These are phyloP conservation scores for Euphonia xanthogaster DNA, from an alignment of 2,797 vertebrate genomes.

Conservation along the genomic window DNA sequence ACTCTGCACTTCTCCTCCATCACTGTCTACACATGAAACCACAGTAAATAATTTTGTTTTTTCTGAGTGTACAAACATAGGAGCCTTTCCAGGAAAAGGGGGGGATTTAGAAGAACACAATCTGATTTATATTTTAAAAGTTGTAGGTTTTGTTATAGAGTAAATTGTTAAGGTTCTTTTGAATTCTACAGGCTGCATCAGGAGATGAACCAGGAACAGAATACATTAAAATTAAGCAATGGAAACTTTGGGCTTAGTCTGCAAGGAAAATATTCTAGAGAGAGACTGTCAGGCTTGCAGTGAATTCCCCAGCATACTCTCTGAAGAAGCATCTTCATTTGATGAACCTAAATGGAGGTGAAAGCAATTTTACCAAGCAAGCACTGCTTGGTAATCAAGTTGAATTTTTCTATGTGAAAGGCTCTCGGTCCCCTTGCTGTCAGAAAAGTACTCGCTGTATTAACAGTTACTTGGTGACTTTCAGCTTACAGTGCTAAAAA, in stretches of 20 bases:
- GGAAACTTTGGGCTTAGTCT: neutral
- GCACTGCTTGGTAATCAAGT: neutral
- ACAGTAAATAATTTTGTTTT: neutral
- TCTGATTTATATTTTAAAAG: neutral
- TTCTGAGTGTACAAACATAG: neutral
- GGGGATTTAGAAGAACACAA: neutral
- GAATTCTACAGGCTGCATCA: neutral
- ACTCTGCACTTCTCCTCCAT: neutral
- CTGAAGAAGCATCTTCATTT: neutral
- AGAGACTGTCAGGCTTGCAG: neutral
- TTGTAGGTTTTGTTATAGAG: neutral
- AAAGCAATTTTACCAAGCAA: neutral
- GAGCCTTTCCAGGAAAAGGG: neutral
- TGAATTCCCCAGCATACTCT: neutral
- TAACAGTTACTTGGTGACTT: neutral
- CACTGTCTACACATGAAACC: neutral
- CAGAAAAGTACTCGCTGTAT: neutral
- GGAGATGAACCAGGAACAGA: neutral
- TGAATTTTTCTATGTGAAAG: neutral
- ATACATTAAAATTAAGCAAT: neutral
- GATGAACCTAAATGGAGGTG: neutral
- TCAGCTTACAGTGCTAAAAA: neutral
- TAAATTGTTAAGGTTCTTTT: neutral
- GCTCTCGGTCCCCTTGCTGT: rapidly evolving
- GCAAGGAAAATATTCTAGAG: neutral